Percentiles rank a stretch among this genome's conserved stretches.
Conservation (phyloP, 1,140 invertebrate species). For the Pseudomyrmex pallidus region DNA sequence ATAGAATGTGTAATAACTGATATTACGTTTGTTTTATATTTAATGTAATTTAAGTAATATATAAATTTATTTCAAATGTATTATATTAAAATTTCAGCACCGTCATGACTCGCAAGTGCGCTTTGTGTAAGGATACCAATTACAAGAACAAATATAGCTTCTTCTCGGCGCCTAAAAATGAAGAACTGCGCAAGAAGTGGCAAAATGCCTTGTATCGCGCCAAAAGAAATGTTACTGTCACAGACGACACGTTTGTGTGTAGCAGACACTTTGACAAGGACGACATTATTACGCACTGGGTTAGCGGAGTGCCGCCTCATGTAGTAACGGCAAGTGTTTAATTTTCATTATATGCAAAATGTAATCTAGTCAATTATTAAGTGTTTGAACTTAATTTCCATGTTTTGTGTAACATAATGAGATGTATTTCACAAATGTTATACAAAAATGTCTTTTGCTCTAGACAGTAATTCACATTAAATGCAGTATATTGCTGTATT, state of each 20-base stretch:
- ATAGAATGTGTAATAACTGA: too few species aligned
- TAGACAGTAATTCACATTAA: too few species aligned
- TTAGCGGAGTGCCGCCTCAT: conserved; percentile 82
- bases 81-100: conserved; percentile 36
- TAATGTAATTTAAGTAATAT: too few species aligned
- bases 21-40: too few species aligned
- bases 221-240: conserved; percentile 78
- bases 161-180: conserved; percentile 82
- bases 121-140: conserved; percentile 81
- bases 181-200: conserved; percentile 80
- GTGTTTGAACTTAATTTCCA: too few species aligned
- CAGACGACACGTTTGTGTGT: conserved; percentile 82
- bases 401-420: too few species aligned
- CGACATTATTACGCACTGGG: conserved; percentile 83
- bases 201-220: conserved; percentile 75
- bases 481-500: too few species aligned
- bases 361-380: too few species aligned
- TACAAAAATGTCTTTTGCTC: too few species aligned
- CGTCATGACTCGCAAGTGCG: conserved; percentile 82
- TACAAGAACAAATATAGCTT: conserved; percentile 82
- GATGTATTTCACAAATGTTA: too few species aligned
- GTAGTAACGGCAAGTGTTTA: conserved; percentile 79
- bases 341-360: neutral
- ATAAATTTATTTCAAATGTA: neutral
- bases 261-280: conserved; percentile 81